Conservation (phyloP, 2,888 invertebrate genomes). For the Trisateles emortualis region DNA sequence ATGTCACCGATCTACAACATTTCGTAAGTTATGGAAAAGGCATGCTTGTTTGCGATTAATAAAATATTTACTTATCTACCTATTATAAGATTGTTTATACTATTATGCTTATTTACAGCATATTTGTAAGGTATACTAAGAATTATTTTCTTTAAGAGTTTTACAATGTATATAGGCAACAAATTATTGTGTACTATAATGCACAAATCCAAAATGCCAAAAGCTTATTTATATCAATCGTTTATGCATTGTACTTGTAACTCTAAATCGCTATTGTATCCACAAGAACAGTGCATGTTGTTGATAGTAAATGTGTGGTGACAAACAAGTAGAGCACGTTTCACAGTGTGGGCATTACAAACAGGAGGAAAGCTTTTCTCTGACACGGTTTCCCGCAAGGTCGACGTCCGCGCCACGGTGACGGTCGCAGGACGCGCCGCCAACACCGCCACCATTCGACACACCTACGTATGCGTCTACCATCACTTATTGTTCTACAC, state of each 20-base stretch:
- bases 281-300: neutral
- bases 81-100: too few species aligned
- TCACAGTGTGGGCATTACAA: conserved; percentile 40
- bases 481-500: neutral
- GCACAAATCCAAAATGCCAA: too few species aligned
- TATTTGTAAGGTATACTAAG: too few species aligned
- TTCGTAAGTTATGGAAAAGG: neutral
- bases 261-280: neutral
- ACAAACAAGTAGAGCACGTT: conserved; percentile 62
- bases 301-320: neutral
- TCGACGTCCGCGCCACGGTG: conserved; percentile 75
- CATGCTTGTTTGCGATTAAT: too few species aligned
- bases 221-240: too few species aligned
- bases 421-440: conserved; percentile 50
- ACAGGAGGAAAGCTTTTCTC: conserved; percentile 78
- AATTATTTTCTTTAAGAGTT: too few species aligned
- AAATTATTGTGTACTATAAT: too few species aligned
- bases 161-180: too few species aligned
- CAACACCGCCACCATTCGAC: too few species aligned
- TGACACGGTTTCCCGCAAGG: conserved; percentile 78
- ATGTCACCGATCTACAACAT: neutral
- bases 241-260: too few species aligned
- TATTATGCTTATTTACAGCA: too few species aligned
- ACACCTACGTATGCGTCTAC: neutral
- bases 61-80: too few species aligned